phyloP scores from a whole-genome alignment of 2,888 invertebrate genomes.

The Zhuqinia jingwanae region DNA sequence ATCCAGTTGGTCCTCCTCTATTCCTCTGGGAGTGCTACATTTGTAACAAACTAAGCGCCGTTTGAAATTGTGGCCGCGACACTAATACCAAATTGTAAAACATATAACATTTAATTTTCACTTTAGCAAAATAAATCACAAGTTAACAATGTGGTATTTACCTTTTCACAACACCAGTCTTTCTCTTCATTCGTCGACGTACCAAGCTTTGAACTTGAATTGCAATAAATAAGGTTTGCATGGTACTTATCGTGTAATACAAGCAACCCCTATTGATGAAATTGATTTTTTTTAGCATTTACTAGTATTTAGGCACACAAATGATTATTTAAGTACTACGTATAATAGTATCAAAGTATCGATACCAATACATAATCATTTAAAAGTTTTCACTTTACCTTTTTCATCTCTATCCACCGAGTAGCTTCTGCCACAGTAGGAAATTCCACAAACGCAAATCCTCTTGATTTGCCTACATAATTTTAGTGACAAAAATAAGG shows the following conservation, averaged over 20 bases:
- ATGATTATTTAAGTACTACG: too few relatives aligned
- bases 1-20: conserved; percentile 85
- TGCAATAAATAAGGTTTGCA: conserved; percentile 89
- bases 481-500: neutral
- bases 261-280: conserved; percentile 85
- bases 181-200: conserved; percentile 68
- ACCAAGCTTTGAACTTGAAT: conserved; percentile 84
- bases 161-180: conserved; percentile 81
- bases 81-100: conserved; percentile 83
- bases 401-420: conserved; percentile 91
- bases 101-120: too few relatives aligned
- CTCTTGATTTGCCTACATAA: conserved; percentile 90
- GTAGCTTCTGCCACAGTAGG: conserved; percentile 92
- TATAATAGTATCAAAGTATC: too few relatives aligned
- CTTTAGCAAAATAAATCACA: too few relatives aligned
- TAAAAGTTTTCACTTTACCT: conserved; percentile 14
- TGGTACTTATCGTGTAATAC: conserved; percentile 88
- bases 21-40: conserved; percentile 93
- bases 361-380: neutral
- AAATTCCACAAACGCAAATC: conserved; percentile 97
- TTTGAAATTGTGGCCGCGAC: conserved; percentile 98
- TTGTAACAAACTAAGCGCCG: conserved; percentile 96
- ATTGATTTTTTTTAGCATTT: too few relatives aligned
- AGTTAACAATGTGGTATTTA: conserved; percentile 56
- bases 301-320: too few relatives aligned